Conservation (phyloP, 2,113 vertebrate genomes). For the Heterocephalus glaber region DNA sequence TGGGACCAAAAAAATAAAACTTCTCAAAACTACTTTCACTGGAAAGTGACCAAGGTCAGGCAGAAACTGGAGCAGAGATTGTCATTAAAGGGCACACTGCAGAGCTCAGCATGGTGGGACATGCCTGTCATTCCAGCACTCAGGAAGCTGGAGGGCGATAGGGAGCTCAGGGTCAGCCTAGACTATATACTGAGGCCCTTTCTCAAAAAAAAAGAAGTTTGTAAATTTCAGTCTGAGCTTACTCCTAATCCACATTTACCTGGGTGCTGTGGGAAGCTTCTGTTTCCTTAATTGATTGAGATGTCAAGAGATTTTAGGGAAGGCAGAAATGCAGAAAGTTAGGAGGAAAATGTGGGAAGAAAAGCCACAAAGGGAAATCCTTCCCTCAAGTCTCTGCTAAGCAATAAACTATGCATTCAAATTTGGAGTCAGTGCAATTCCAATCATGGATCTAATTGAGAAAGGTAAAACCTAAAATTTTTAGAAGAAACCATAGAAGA, state of each 20-base stretch:
- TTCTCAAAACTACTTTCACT: background rate
- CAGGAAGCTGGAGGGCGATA: background rate
- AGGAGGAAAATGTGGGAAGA: background rate
- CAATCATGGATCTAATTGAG: background rate
- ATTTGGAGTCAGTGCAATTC: background rate
- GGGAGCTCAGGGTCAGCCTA: background rate
- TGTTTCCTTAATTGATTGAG: background rate
- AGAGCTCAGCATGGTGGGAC: background rate
- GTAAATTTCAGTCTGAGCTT: background rate
- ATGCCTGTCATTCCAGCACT: background rate
- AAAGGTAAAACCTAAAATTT: constrained; percentile 31
- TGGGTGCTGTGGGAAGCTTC: background rate
- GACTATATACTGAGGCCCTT: background rate
- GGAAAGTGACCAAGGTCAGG: background rate
- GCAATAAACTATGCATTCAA: background rate
- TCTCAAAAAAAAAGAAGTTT: background rate
- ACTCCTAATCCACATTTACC: background rate
- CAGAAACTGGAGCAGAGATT: background rate
- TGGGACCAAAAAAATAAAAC: background rate
- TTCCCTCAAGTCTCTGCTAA: background rate
- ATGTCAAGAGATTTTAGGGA: background rate
- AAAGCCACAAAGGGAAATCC: background rate
- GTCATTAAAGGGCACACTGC: background rate
- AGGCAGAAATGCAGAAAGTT: background rate
- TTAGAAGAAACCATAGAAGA: constrained; percentile 8